phyloP scores from a whole-genome alignment of 2,797 vertebrate genomes.

The Philypnodon macrostomus region DNA sequence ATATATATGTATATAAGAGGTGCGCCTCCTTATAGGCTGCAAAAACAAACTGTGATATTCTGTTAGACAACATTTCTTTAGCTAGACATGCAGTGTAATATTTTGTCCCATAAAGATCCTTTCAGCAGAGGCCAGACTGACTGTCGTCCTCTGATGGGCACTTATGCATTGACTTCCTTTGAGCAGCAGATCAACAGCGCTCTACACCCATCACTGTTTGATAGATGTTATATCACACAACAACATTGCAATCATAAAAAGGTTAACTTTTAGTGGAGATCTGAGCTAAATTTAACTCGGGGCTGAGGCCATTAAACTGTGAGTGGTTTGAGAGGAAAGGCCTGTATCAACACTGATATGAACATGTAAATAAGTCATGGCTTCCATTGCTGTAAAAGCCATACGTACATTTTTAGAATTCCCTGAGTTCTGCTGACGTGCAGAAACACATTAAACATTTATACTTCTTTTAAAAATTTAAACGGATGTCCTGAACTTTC shows the following conservation, averaged over 20 bases:
- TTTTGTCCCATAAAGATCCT: constrained; percentile 24
- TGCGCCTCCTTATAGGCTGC: no score
- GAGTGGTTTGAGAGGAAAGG: constrained; percentile 34
- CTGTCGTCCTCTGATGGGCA: constrained; percentile 31
- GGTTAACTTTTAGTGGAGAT: constrained; percentile 17
- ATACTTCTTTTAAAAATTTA: constrained; percentile 78
- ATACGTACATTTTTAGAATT: constrained; percentile 68
- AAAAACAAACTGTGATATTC: constrained; percentile 64
- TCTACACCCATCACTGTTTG: constrained; percentile 17
- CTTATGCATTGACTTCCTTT: constrained; percentile 36
- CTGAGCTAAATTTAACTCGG: constrained; percentile 16
- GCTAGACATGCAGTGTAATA: constrained; percentile 41
- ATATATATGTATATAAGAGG: no score
- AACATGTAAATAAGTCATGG: constrained; percentile 73
- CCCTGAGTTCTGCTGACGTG: constrained; percentile 68
- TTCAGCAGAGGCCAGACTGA: constrained; percentile 33
- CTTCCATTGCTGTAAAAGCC: constrained; percentile 50
- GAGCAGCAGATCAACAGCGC: constrained; percentile 17
- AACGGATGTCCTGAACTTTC: constrained; percentile 76
- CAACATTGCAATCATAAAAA: constrained; percentile 17
- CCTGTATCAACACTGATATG: constrained; percentile 57
- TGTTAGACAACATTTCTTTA: constrained; percentile 60
- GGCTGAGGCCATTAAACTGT: constrained; percentile 30
- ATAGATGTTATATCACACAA: constrained; percentile 24
- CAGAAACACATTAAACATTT: constrained; percentile 74